phyloP scores from a whole-genome alignment of 1,140 invertebrate genomes.

The Pogonomyrmex barbatus region DNA sequence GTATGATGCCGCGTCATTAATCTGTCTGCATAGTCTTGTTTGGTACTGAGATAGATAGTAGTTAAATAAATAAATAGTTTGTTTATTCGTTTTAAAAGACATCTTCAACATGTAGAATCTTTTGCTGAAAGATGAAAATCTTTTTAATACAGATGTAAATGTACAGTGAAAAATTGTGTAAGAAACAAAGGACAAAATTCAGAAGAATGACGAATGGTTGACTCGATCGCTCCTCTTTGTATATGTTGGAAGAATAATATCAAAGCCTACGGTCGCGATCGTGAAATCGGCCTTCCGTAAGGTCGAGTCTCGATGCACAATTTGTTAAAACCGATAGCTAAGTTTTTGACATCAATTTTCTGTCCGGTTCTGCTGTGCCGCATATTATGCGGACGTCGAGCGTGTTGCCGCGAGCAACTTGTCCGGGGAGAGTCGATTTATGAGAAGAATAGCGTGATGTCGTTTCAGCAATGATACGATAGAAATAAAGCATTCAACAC shows the following conservation, averaged over 20 bases:
- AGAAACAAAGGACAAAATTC: neutral
- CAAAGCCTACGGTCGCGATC: neutral
- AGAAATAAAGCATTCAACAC: neutral
- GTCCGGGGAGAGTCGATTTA: constrained; percentile 26
- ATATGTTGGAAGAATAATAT: neutral
- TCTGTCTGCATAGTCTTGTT: constrained; percentile 34
- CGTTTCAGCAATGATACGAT: neutral
- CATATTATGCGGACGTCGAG: constrained; percentile 22
- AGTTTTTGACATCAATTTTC: constrained; percentile 53
- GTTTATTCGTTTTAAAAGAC: neutral
- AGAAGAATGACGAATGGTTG: neutral
- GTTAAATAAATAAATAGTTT: neutral
- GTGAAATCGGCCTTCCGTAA: neutral
- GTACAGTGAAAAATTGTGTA: neutral
- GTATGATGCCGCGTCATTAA: constrained; percentile 41
- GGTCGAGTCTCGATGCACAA: neutral
- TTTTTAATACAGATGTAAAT: neutral
- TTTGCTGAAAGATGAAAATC: neutral
- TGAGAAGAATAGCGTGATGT: constrained; percentile 26
- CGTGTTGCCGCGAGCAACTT: neutral
- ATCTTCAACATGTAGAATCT: no score
- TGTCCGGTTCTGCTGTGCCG: neutral
- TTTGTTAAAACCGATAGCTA: constrained; percentile 21
- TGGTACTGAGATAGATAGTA: no score
- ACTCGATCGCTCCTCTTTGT: neutral